Evolutionary conservation across 2,113 vertebrate species (phyloP).

Genomic region (Dromiciops gliroides): DNA sequence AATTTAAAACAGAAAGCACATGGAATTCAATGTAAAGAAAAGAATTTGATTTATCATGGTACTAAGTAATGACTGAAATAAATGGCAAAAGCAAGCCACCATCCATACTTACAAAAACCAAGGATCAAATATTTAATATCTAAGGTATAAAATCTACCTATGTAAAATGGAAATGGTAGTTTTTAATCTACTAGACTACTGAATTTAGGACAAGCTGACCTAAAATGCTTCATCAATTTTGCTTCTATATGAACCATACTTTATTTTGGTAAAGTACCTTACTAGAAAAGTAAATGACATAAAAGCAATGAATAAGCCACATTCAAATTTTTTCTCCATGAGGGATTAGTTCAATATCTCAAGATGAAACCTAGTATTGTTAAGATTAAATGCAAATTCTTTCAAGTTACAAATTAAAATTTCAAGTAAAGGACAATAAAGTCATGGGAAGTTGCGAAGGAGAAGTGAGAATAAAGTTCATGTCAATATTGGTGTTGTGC

Average conservation of each 20-base stretch:
- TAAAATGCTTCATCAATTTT: constrained; percentile 35
- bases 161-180: constrained; percentile 31
- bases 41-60: neutral
- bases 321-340: neutral
- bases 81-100: neutral
- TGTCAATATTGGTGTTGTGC: neutral
- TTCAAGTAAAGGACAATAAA: neutral
- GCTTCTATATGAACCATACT: constrained; percentile 26
- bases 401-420: constrained; percentile 49
- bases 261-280: constrained; percentile 16
- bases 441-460: neutral
- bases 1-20: constrained; percentile 32
- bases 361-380: constrained; percentile 10
- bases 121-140: neutral
- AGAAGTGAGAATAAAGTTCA: neutral
- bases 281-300: neutral
- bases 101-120: constrained; percentile 9
- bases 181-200: neutral
- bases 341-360: neutral
- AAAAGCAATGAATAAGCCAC: constrained; percentile 10
- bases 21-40: neutral
- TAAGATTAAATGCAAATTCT: constrained; percentile 43
- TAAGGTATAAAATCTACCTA: constrained; percentile 11
- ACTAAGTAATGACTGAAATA: constrained; percentile 36
- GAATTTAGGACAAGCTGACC: neutral